These are phyloP conservation scores for Eucriotettix oculatus DNA, from an alignment of 2,888 invertebrate species.

Conservation along the genomic window DNA sequence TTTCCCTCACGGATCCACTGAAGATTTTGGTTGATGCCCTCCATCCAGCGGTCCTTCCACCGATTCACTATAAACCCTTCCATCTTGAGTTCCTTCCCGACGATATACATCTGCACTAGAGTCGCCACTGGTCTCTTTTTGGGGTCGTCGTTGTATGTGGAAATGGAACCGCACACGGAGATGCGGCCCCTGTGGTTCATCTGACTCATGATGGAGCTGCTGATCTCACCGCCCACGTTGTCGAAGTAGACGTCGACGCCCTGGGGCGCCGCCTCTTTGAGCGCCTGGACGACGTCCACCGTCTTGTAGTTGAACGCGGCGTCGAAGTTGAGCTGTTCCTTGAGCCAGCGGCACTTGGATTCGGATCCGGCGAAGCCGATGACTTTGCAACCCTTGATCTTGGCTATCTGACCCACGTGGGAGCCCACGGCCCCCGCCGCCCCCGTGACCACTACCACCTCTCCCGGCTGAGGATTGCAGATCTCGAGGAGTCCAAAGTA, in stretches of 20 bases:
- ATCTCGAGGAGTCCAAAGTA: slow-evolving; percentile 57
- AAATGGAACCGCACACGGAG: slow-evolving; percentile 47
- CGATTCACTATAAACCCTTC: slow-evolving; percentile 40
- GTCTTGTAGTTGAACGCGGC: slow-evolving; percentile 56
- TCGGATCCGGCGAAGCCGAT: slow-evolving; percentile 56
- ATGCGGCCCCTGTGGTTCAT: slow-evolving; percentile 46
- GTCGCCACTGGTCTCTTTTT: slow-evolving; percentile 13
- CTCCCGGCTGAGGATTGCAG: slow-evolving; percentile 51
- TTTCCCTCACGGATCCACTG: slow-evolving; percentile 38
- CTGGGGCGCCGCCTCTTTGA: slow-evolving; percentile 45
- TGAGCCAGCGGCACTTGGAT: slow-evolving; percentile 51
- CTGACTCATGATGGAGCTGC: slow-evolving; percentile 36
- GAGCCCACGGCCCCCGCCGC: slow-evolving; percentile 30
- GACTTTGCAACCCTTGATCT: slow-evolving; percentile 45
- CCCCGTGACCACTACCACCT: slow-evolving; percentile 32
- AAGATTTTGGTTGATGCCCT: slow-evolving; percentile 45
- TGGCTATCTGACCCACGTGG: slow-evolving; percentile 29
- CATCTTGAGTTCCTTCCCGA: slow-evolving; percentile 39
- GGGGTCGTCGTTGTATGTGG: slow-evolving; percentile 33
- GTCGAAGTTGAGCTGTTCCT: slow-evolving; percentile 48
- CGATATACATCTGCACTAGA: slow-evolving; percentile 35
- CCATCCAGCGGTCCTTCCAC: slow-evolving; percentile 41
- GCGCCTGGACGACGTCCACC: slow-evolving; percentile 30
- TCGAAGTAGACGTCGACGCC: slow-evolving; percentile 64
- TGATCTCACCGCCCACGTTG: slow-evolving; percentile 54